phyloP scores from a whole-genome alignment of 35 echinoderm and acorn worm species.

The Anneissia japonica region DNA sequence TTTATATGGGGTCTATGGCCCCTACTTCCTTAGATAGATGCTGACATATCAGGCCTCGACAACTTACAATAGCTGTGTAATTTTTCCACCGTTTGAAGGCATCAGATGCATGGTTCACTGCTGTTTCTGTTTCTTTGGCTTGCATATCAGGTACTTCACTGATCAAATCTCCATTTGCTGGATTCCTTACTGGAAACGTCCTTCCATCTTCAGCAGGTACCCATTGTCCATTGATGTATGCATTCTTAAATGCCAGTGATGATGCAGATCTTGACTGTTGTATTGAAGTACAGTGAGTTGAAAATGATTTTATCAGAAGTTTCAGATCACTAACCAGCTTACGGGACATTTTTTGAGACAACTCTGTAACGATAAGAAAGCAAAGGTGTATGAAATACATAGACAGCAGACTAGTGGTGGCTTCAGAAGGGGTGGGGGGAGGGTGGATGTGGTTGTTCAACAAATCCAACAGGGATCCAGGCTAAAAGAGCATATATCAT shows the following conservation, averaged over 20 bases:
- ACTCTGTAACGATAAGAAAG: too few species aligned
- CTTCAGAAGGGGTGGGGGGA: too few species aligned
- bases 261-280: background rate
- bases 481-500: too few species aligned
- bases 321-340: background rate
- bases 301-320: background rate
- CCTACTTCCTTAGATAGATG: too few species aligned
- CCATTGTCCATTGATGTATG: constrained; percentile 77
- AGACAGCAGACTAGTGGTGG: too few species aligned
- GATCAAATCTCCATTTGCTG: constrained; percentile 56
- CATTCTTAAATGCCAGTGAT: constrained; percentile 18
- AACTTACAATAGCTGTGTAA: constrained; percentile 58
- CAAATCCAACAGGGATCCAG: too few species aligned
- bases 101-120: constrained; percentile 58
- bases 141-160: constrained; percentile 47
- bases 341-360: background rate
- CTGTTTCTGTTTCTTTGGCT: constrained; percentile 54
- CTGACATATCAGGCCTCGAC: too few species aligned
- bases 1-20: too few species aligned
- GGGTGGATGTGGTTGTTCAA: too few species aligned
- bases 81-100: constrained; percentile 73
- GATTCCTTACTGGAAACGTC: constrained; percentile 75
- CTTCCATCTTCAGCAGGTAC: constrained; percentile 41
- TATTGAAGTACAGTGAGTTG: background rate
- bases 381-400: too few species aligned